Evolutionary conservation across 2,113 vertebrate species (phyloP).

Genomic region (Fukomys damarensis): DNA sequence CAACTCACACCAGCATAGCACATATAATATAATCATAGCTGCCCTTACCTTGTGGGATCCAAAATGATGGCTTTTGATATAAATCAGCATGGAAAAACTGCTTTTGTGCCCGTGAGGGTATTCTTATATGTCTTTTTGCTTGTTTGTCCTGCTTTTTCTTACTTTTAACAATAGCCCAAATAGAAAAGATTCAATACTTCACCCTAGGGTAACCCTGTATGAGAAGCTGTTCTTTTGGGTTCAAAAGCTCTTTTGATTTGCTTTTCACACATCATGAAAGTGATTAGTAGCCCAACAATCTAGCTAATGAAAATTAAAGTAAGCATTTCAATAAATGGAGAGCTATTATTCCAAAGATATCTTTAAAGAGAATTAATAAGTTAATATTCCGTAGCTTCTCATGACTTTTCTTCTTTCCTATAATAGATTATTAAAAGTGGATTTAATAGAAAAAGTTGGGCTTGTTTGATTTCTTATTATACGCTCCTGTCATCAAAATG

Average conservation of each 20-base stretch:
- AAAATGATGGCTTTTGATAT: too few relatives aligned
- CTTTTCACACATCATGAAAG: not conserved
- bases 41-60: not conserved
- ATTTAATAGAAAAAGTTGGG: not conserved
- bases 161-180: not conserved
- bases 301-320: not conserved
- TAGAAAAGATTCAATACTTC: not conserved
- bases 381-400: not conserved
- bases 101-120: not conserved
- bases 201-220: not conserved
- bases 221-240: not conserved
- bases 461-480: slow-evolving; percentile 32
- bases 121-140: not conserved
- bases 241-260: not conserved
- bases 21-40: fast-evolving
- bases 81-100: not conserved
- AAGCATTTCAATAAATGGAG: not conserved
- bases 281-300: not conserved
- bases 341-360: not conserved
- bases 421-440: not conserved
- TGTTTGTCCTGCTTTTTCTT: not conserved
- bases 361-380: not conserved
- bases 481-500: not conserved
- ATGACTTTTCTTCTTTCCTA: not conserved
- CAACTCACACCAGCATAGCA: not conserved